phyloP scores from a whole-genome alignment of 2,888 invertebrate genomes.

The Drosophila pseudotalamancana region DNA sequence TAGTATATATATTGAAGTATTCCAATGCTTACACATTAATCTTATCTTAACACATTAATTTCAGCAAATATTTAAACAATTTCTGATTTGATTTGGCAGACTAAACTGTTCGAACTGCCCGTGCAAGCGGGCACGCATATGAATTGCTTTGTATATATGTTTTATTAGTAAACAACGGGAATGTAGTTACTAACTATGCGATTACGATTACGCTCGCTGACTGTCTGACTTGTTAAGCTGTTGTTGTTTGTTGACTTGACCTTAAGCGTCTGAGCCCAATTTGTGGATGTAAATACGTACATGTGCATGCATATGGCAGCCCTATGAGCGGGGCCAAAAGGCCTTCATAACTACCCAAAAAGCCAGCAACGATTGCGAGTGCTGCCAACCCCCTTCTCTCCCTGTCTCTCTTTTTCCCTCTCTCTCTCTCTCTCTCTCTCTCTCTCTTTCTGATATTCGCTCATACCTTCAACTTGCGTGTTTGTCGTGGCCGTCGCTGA shows the following conservation, averaged over 20 bases:
- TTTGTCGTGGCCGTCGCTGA: constrained; percentile 59
- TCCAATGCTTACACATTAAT: constrained; percentile 7
- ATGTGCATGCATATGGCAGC: constrained; percentile 34
- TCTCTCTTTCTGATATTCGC: constrained; percentile 10
- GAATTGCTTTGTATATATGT: constrained; percentile 55
- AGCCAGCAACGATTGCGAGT: constrained; percentile 61
- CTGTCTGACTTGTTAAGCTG: constrained; percentile 40
- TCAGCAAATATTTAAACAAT: not conserved
- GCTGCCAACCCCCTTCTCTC: constrained; percentile 35
- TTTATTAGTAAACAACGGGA: constrained; percentile 70
- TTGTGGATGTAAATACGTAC: constrained; percentile 50
- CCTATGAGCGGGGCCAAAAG: constrained; percentile 37
- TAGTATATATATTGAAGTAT: not conserved
- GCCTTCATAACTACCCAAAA: constrained; percentile 66
- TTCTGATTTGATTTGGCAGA: not conserved
- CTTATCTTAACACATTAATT: constrained; percentile 31
- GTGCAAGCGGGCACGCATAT: constrained; percentile 8
- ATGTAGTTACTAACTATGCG: constrained; percentile 73
- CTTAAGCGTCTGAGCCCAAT: constrained; percentile 74
- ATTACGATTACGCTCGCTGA: constrained; percentile 57
- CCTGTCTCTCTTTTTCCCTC: not conserved
- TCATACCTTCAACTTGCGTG: constrained; percentile 69
- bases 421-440: not conserved
- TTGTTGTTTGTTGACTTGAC: constrained; percentile 60
- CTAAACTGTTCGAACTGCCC: constrained; percentile 40